Conservation (phyloP, 2,888 invertebrate species). For the Liopterus haemorrhoidalis region DNA sequence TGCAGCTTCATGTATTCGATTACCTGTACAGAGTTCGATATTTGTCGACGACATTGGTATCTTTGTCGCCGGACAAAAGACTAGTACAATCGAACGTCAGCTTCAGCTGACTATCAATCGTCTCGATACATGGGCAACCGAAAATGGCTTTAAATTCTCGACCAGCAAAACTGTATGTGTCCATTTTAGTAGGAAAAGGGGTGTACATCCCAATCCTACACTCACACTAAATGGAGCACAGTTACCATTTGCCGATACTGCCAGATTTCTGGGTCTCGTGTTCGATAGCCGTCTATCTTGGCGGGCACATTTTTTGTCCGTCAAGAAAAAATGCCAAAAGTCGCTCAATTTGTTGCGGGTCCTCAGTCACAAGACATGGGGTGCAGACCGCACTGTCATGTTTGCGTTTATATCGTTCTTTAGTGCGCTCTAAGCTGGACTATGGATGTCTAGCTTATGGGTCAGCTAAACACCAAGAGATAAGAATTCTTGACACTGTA, state of each 20-base stretch:
- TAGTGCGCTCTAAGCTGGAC: neutral
- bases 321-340: neutral
- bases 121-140: neutral
- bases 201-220: neutral
- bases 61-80: neutral
- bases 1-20: too few relatives aligned
- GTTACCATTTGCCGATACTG: too few relatives aligned
- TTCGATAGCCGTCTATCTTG: neutral
- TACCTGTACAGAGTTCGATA: neutral
- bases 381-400: neutral
- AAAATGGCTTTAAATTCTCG: neutral
- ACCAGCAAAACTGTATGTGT: neutral
- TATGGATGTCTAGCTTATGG: slow-evolving; percentile 5
- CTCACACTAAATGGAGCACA: neutral
- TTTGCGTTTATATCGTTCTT: neutral
- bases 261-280: slow-evolving; percentile 2
- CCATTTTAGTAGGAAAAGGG: too few relatives aligned
- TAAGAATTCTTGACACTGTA: neutral
- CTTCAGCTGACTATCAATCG: neutral
- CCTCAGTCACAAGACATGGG: neutral
- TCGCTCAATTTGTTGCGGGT: neutral
- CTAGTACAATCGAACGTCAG: neutral
- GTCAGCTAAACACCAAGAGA: neutral
- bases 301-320: neutral
- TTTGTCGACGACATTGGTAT: neutral